Evolutionary conservation across 2,113 vertebrate genomes (phyloP).

Genomic region (Regulus satrapa): DNA sequence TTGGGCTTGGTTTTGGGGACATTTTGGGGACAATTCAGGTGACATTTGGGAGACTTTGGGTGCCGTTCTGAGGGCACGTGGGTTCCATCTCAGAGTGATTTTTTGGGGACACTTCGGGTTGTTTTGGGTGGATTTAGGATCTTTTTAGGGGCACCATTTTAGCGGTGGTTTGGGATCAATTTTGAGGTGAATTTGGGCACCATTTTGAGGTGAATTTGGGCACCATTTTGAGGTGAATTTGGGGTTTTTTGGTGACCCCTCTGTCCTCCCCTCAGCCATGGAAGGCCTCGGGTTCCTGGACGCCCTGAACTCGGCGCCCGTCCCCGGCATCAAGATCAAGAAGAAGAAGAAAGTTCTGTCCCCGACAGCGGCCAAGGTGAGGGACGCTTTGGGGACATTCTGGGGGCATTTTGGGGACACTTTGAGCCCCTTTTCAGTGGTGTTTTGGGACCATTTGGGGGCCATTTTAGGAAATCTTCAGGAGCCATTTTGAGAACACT

Average conservation of each 20-base stretch:
- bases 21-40: background rate
- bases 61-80: background rate
- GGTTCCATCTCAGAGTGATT: background rate
- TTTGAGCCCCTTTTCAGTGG: background rate
- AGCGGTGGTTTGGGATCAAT: background rate
- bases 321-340: slow-evolving; percentile 94
- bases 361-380: slow-evolving; percentile 88
- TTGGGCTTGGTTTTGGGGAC: background rate
- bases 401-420: background rate
- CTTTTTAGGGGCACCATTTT: background rate
- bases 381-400: background rate
- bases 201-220: background rate
- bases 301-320: slow-evolving; percentile 92
- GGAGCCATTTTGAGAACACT: background rate
- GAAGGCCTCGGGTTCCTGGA: slow-evolving; percentile 91
- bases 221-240: background rate
- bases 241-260: background rate
- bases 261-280: slow-evolving; percentile 76
- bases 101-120: background rate
- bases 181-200: background rate
- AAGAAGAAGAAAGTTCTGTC: slow-evolving; percentile 94
- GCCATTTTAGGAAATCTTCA: no score
- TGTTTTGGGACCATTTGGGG: background rate
- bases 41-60: rapidly evolving
- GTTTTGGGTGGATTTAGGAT: background rate